Evolutionary conservation across 2,113 vertebrate genomes (phyloP).

Genomic region (Pyrgilauda ruficollis): DNA sequence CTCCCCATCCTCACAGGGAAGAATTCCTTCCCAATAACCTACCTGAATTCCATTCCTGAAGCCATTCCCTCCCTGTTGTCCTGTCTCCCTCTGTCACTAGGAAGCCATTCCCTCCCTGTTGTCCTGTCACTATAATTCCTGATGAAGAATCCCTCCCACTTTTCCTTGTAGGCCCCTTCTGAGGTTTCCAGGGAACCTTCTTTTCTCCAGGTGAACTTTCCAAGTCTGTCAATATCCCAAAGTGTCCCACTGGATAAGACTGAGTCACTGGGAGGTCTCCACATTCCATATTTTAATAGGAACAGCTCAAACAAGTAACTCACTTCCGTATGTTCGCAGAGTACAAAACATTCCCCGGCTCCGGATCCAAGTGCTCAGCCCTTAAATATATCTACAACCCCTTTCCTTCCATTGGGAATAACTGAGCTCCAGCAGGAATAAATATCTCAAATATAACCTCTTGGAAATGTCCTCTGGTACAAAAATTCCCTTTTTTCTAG

Average conservation of each 20-base stretch:
- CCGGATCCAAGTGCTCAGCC: not conserved
- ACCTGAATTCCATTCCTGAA: not conserved
- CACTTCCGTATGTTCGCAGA: not conserved
- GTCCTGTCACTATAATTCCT: not conserved
- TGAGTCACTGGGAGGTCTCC: not conserved
- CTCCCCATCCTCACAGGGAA: not conserved
- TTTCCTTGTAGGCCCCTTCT: not conserved
- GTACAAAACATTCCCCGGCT: not conserved
- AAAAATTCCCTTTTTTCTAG: conserved; percentile 20
- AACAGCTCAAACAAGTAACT: not conserved
- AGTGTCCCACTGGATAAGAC: not conserved
- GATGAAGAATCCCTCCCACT: not conserved
- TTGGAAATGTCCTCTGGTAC: not conserved
- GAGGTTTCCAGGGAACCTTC: not conserved
- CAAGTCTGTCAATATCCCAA: not conserved
- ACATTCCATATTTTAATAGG: conserved; percentile 32
- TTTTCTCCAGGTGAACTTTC: not conserved
- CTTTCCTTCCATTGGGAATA: not conserved
- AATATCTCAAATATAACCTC: conserved; percentile 44
- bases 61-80: not conserved
- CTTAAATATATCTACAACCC: conserved; percentile 39
- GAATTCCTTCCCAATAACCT: not conserved
- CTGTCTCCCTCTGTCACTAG: not conserved
- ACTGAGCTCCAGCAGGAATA: conserved; percentile 14
- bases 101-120: not conserved